Percentiles rank a stretch among this genome's conserved stretches.
Evolutionary conservation across 2,113 vertebrate species (phyloP).

Genomic region (Cheilinus undulatus): DNA sequence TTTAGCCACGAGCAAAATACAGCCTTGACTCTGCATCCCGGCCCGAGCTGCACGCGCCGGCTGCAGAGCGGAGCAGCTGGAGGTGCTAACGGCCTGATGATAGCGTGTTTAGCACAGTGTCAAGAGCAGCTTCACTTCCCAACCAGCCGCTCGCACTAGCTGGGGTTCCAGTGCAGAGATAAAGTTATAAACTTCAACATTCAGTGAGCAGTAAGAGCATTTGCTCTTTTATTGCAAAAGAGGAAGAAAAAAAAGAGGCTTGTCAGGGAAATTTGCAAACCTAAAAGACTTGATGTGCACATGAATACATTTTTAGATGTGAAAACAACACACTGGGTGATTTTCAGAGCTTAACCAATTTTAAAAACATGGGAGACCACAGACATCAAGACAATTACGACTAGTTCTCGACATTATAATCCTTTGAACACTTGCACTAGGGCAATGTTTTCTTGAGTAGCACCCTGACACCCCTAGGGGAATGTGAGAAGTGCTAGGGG

Average conservation of each 20-base stretch:
- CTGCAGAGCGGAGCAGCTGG: slow-evolving; percentile 46
- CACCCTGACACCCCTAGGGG: too few relatives aligned
- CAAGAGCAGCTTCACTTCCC: slow-evolving; percentile 32
- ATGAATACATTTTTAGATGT: slow-evolving; percentile 53
- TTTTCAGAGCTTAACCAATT: too few relatives aligned
- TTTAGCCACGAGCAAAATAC: slow-evolving; percentile 54
- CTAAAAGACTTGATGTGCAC: slow-evolving; percentile 20
- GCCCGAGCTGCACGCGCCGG: slow-evolving; percentile 8
- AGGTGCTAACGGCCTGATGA: slow-evolving; percentile 52
- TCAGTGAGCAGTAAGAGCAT: slow-evolving; percentile 15
- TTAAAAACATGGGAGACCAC: too few relatives aligned
- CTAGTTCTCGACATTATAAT: too few relatives aligned
- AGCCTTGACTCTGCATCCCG: slow-evolving; percentile 43
- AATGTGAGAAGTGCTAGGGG: too few relatives aligned
- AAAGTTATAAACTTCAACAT: slow-evolving; percentile 34
- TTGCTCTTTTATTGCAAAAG: slow-evolving; percentile 65
- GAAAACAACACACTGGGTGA: slow-evolving; percentile 43
- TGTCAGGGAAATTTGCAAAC: slow-evolving; percentile 33
- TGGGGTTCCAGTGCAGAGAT: background rate
- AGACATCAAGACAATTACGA: too few relatives aligned
- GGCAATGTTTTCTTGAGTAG: too few relatives aligned
- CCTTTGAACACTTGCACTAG: too few relatives aligned
- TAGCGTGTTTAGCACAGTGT: slow-evolving; percentile 44
- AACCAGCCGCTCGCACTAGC: slow-evolving; percentile 26
- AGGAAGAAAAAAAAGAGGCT: slow-evolving; percentile 11